A percentile compares a stretch with the other conserved stretches of the same genome.
Conservation (phyloP, 1,140 invertebrate genomes). For the Neelides sp. region DNA sequence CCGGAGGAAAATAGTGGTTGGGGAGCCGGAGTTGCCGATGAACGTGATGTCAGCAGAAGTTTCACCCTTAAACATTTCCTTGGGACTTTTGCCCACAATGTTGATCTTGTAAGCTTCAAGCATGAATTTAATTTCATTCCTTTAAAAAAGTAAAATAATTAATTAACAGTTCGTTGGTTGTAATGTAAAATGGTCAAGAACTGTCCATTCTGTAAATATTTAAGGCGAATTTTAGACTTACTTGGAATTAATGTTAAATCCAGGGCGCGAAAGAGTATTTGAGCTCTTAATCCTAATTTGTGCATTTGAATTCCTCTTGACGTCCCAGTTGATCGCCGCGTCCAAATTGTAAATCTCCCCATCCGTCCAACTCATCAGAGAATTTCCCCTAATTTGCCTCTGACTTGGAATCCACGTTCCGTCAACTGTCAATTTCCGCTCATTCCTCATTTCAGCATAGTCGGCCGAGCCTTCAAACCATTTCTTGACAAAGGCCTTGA, state of each 20-base stretch:
- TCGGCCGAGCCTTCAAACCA: conserved; percentile 18
- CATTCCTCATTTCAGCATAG: not conserved
- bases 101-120: not conserved
- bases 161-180: not conserved
- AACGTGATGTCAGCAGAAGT: conserved; percentile 4
- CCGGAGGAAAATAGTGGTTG: conserved; percentile 18
- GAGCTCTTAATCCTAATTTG: conserved; percentile 16
- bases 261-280: conserved; percentile 2
- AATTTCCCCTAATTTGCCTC: conserved; percentile 8
- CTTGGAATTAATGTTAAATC: conserved; percentile 20
- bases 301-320: conserved; percentile 14
- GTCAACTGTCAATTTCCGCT: conserved; percentile 11
- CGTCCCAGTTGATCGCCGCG: conserved; percentile 26
- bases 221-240: conserved; percentile 11
- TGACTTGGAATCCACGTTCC: conserved; percentile 17
- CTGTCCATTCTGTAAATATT: too few relatives aligned
- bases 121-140: not conserved
- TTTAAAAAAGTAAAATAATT: not conserved
- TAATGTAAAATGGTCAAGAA: too few relatives aligned
- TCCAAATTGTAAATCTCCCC: conserved; percentile 14
- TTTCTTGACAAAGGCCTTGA: conserved; percentile 13
- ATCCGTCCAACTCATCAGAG: not conserved
- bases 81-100: conserved; percentile 3
- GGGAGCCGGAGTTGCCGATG: conserved; percentile 10
- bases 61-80: conserved; percentile 11